These are phyloP conservation scores for Parascotia fuliginaria DNA, from an alignment of 2,888 invertebrate genomes.

Conservation along the genomic window DNA sequence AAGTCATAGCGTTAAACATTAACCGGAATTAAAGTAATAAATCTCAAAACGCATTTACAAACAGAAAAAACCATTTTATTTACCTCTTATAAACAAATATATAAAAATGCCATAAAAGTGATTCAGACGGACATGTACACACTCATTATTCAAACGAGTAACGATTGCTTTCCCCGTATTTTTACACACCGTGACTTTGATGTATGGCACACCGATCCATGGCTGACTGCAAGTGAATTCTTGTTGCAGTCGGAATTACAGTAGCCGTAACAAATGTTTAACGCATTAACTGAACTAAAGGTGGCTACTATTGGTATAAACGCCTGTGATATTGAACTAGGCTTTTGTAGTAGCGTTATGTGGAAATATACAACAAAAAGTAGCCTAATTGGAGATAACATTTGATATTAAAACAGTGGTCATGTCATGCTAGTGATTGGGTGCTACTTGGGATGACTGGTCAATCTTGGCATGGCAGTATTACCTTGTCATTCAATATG, in stretches of 20 bases:
- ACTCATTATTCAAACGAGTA: slow-evolving; percentile 22
- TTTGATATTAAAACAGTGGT: no score
- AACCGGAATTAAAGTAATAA: not conserved
- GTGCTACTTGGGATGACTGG: no score
- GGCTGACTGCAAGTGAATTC: slow-evolving; percentile 42
- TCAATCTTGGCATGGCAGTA: no score
- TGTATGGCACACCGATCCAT: slow-evolving; percentile 27
- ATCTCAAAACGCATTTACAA: not conserved
- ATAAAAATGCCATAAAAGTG: slow-evolving; percentile 29
- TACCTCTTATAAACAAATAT: slow-evolving; percentile 1
- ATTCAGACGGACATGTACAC: slow-evolving; percentile 16
- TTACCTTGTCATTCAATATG: no score
- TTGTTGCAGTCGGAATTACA: slow-evolving; percentile 36
- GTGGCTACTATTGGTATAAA: slow-evolving; percentile 8
- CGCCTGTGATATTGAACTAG: not conserved
- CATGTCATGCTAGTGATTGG: no score
- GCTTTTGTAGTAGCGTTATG: no score
- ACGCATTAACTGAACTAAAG: slow-evolving; percentile 38
- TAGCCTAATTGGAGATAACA: no score
- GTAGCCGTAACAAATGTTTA: slow-evolving; percentile 45
- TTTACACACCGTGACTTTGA: slow-evolving; percentile 39
- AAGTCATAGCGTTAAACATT: not conserved
- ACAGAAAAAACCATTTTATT: not conserved
- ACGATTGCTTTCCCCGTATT: slow-evolving; percentile 23
- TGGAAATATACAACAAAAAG: no score